Conservation (phyloP, 1,140 invertebrate genomes). For the Nephotettix cincticeps region DNA sequence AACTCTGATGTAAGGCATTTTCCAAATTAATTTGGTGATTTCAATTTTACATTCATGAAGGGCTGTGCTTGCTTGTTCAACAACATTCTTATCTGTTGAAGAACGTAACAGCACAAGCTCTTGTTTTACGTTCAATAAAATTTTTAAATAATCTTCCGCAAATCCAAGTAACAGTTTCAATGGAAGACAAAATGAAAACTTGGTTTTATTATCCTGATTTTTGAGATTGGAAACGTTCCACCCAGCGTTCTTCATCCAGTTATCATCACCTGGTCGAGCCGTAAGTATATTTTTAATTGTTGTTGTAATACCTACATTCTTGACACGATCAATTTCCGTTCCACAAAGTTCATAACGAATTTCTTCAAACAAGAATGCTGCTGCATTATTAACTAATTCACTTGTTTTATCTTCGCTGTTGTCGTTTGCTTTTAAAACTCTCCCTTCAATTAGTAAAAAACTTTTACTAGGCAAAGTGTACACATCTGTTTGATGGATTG, state of each 20-base stretch:
- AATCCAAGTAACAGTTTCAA: slow-evolving; percentile 47
- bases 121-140: slow-evolving; percentile 50
- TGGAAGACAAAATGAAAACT: slow-evolving; percentile 47
- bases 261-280: slow-evolving; percentile 35
- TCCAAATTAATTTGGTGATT: slow-evolving; percentile 42
- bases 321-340: not conserved
- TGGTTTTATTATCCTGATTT: not conserved
- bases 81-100: slow-evolving; percentile 40
- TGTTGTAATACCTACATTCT: slow-evolving; percentile 1
- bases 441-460: not conserved
- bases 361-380: not conserved
- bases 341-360: not conserved
- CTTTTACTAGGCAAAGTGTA: not conserved
- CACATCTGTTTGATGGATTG: slow-evolving; percentile 33
- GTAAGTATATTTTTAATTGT: slow-evolving; percentile 37
- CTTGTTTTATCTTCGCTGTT: not conserved
- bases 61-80: not conserved
- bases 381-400: not conserved
- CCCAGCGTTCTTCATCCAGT: slow-evolving; percentile 38
- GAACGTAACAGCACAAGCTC: slow-evolving; percentile 48
- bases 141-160: slow-evolving; percentile 50
- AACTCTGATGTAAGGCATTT: slow-evolving; percentile 37
- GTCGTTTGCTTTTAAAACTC: not conserved
- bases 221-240: slow-evolving; percentile 33
- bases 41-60: slow-evolving; percentile 34